Base-by-base conservation (phyloP, 1,140 invertebrate species). In the Thaumetopoea pityocampa region DNA sequence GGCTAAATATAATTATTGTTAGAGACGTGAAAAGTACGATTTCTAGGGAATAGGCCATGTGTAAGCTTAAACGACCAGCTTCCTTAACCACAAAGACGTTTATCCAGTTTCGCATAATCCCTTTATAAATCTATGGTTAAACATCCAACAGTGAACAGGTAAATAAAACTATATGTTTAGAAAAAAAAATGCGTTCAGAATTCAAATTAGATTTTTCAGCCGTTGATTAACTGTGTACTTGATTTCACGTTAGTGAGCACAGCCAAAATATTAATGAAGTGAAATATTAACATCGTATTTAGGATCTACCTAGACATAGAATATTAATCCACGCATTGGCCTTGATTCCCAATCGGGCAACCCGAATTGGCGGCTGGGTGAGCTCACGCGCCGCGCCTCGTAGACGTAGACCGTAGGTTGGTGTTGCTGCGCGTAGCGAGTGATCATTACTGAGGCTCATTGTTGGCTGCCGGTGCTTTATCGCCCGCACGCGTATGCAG, bases 291-390 rank as follows among this genome's bases (percentile, higher is more conserved):
- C 66, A 74, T 74, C 51, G 42, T 34, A 38, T 72, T 80, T 78
- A 72, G 78, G 72, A 74, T 61, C 63, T 68, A 32, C 27, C 46
- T 41, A 58, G 64, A 66, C 29, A 58, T 55, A 67, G 78, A 72
- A 80, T 80, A 80, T 61, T 71, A 80, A 83, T 77, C 67, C 61
- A 51, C 32, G 37, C 59, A 59, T 57, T 70, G 76, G 69, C 78
- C 78, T 82, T 82, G 69, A 80, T 80, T 82, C 78, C 78, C 72
- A 67, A 74, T 70, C 63, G 64, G 56, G 72, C 60, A 42, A 58
- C 67, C 67, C 61, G 68, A 56, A 69, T 77, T 72, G 77, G 68
- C 72, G 64, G 72, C 32, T 54, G 58, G 57, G 57, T 69, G 71
- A 74, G 73, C 67, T 78, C 69, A 69, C 62, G 58, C 55, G 51